A percentile compares a stretch with the other conserved stretches of the same genome.
Evolutionary conservation across 2,113 vertebrate genomes (phyloP).

Genomic region (Albula goreensis): DNA sequence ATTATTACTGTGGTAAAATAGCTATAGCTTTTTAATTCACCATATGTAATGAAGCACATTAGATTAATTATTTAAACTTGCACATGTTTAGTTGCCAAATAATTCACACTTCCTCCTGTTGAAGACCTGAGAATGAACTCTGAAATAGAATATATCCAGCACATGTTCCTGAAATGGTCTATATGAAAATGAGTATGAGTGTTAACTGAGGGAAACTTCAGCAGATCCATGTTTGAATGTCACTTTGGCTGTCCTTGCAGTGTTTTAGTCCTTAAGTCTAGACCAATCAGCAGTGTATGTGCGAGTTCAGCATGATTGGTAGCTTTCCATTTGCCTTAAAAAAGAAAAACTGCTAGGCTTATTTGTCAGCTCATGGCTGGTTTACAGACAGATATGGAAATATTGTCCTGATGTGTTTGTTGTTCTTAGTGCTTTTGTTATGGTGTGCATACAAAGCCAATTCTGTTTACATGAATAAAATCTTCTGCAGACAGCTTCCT

Average conservation of each 20-base stretch:
- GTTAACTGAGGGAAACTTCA: slow-evolving; percentile 10
- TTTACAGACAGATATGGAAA: slow-evolving; percentile 64
- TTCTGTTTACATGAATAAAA: slow-evolving; percentile 95
- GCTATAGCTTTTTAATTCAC: background rate
- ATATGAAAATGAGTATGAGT: background rate
- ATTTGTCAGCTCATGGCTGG: slow-evolving; percentile 67
- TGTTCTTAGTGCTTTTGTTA: slow-evolving; percentile 84
- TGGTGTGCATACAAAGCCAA: slow-evolving; percentile 82
- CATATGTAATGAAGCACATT: background rate
- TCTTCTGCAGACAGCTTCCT: slow-evolving; percentile 75
- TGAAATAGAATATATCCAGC: background rate
- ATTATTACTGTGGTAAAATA: background rate
- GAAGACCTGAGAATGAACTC: background rate
- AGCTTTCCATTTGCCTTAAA: slow-evolving; percentile 74
- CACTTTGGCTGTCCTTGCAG: slow-evolving; percentile 25
- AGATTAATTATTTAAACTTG: background rate
- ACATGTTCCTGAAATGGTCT: background rate
- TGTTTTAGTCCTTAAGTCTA: slow-evolving; percentile 13
- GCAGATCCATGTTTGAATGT: slow-evolving; percentile 27
- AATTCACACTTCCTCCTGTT: background rate
- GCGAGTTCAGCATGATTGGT: slow-evolving; percentile 49
- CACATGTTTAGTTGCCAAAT: background rate
- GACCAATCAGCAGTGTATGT: slow-evolving; percentile 34
- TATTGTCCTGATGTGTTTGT: slow-evolving; percentile 78
- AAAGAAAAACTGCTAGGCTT: slow-evolving; percentile 58